Base-by-base conservation (phyloP, 1,140 invertebrate genomes). In the Thaumatotibia leucotreta region DNA sequence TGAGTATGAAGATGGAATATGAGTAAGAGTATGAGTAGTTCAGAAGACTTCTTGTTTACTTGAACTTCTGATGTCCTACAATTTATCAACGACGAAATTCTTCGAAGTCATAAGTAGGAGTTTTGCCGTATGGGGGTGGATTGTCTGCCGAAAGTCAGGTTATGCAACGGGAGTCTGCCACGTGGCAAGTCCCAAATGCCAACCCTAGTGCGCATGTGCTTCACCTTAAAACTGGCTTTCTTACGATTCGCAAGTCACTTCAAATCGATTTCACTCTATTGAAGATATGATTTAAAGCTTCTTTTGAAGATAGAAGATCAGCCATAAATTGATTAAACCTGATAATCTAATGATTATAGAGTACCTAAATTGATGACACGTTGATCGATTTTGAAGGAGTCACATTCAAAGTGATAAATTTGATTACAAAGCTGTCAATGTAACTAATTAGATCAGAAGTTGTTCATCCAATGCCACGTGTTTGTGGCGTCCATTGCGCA, bases 91-190 rank as follows among this genome's bases (percentile, higher is more conserved):
- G 67, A 70, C 73, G 73, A 22, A 45, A 10, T 33, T 63, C 31
- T 76, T 76, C 62, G 61, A 8, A 45, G 17, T 20, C 6, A 45
- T 20, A 45, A 14, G 17, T 45, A 17, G 6, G 9, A 17, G 14
- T n/a, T n/a, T n/a, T 35, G 11, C 14, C 14, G 17, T 20, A 45
- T 45, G 14, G 4, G 14, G 14, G 17, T 20, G 14, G 17, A 20
- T 45, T 20, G 17, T 45, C 39, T 45, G 17, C 39, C 17, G 66
- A 72, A 75, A 88, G 23, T 58, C 52, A 29, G 78, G 82, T 88
- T 88, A 87, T 88, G 83, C 86, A 89, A 88, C 77, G 82, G 79
- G 83, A 84, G 33, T 66, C 11, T 69, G 82, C 83, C 87, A 89
- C 87, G 86, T 89, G 87, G 85, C 52, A n/a, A 45, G 39, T 17